Evolutionary conservation across 2,113 vertebrate species (phyloP).

Genomic region (Alethe diademata): DNA sequence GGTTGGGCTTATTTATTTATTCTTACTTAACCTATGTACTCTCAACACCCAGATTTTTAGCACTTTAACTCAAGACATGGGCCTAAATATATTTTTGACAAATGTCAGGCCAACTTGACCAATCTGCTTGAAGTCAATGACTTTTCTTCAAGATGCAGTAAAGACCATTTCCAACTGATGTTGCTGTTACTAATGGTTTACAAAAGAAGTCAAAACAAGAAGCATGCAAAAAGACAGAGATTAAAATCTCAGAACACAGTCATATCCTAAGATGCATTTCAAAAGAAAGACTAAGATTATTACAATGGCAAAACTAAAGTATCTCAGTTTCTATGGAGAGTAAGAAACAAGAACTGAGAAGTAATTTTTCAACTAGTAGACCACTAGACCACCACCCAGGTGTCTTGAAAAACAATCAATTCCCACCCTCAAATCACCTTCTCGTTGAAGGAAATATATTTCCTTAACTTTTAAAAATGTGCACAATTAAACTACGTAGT

Average conservation of each 20-base stretch:
- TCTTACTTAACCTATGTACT: neutral
- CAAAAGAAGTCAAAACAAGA: neutral
- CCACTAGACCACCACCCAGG: neutral
- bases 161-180: neutral
- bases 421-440: neutral
- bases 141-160: neutral
- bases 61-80: neutral
- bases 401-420: neutral
- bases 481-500: neutral
- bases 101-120: neutral
- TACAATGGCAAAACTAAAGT: neutral
- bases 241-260: neutral
- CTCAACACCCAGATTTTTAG: neutral
- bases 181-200: neutral
- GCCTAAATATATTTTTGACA: neutral
- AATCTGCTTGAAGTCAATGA: neutral
- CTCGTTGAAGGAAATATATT: neutral
- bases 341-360: neutral
- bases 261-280: neutral
- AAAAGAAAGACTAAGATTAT: neutral
- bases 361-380: neutral
- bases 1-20: neutral
- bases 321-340: neutral
- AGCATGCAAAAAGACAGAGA: neutral
- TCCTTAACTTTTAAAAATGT: neutral